A percentile compares a stretch with the other conserved stretches of the same genome.
These are phyloP conservation scores for Coracias cyanogaster DNA, from an alignment of 2,797 vertebrate species.

Conservation along the genomic window DNA sequence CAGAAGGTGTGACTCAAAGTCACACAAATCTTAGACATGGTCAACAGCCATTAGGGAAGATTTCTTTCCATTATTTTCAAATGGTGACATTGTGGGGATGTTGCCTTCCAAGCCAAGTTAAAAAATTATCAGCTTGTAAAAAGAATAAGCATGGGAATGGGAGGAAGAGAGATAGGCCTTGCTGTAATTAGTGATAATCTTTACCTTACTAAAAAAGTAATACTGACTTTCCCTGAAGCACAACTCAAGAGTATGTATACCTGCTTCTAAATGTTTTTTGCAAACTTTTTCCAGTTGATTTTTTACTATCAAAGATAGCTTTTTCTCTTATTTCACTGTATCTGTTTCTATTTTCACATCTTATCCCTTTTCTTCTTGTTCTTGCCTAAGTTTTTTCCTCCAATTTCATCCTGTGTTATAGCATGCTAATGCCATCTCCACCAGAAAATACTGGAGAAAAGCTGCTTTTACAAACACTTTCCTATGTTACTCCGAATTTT, in stretches of 20 bases:
- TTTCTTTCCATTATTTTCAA: not conserved
- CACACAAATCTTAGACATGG: not conserved
- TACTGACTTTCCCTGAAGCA: not conserved
- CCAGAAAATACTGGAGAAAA: not conserved
- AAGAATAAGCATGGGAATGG: not conserved
- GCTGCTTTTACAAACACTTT: not conserved
- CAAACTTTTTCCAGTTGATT: not conserved
- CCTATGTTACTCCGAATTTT: not conserved
- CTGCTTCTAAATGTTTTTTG: not conserved
- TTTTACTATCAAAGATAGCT: not conserved
- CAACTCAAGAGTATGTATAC: not conserved
- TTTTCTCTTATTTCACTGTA: not conserved
- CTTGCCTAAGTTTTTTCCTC: not conserved
- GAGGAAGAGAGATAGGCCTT: not conserved
- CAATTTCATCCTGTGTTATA: not conserved
- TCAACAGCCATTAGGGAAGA: not conserved
- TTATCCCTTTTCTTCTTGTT: not conserved
- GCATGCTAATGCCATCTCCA: not conserved
- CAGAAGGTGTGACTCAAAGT: not conserved
- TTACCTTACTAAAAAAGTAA: not conserved
- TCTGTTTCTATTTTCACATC: not conserved
- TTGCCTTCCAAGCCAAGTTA: not conserved
- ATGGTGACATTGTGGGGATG: not conserved
- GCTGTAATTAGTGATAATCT: not conserved
- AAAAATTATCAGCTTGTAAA: not conserved